These are phyloP conservation scores for Toxotes chatareus DNA, from an alignment of 2,113 vertebrate genomes.

Conservation along the genomic window DNA sequence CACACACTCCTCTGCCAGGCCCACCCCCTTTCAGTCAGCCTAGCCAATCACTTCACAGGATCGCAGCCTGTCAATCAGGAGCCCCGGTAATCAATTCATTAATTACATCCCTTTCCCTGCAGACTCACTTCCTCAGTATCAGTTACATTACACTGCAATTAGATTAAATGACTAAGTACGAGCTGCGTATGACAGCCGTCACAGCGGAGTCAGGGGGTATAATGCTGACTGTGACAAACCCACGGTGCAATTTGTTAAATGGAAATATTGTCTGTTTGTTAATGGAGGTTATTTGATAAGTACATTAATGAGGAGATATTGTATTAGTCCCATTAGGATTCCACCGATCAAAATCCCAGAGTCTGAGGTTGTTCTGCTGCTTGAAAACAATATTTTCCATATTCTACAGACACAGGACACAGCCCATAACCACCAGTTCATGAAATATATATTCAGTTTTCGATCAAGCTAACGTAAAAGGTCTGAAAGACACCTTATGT, in stretches of 20 bases:
- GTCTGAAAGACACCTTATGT: neutral
- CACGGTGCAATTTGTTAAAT: slow-evolving; percentile 55
- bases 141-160: slow-evolving; percentile 75
- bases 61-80: slow-evolving; percentile 65
- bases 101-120: slow-evolving; percentile 78
- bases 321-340: slow-evolving; percentile 3
- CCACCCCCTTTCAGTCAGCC: slow-evolving; percentile 1
- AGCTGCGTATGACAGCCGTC: slow-evolving; percentile 60
- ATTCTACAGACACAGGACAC: neutral
- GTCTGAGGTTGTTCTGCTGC: neutral
- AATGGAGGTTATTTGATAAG: slow-evolving; percentile 63
- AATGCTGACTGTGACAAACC: slow-evolving; percentile 53
- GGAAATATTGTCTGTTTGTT: slow-evolving; percentile 65
- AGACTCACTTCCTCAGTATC: slow-evolving; percentile 71
- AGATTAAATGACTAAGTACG: slow-evolving; percentile 75
- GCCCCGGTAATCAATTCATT: slow-evolving; percentile 76
- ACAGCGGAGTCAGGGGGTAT: slow-evolving; percentile 45
- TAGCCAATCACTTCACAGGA: slow-evolving; percentile 63
- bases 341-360: slow-evolving; percentile 3
- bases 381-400: neutral
- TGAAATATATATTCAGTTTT: neutral
- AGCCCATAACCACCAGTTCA: neutral
- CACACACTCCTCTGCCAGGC: neutral
- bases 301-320: slow-evolving; percentile 16
- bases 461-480: neutral